Evolutionary conservation across 2,113 vertebrate genomes (phyloP).

Genomic region (Danio rerio): DNA sequence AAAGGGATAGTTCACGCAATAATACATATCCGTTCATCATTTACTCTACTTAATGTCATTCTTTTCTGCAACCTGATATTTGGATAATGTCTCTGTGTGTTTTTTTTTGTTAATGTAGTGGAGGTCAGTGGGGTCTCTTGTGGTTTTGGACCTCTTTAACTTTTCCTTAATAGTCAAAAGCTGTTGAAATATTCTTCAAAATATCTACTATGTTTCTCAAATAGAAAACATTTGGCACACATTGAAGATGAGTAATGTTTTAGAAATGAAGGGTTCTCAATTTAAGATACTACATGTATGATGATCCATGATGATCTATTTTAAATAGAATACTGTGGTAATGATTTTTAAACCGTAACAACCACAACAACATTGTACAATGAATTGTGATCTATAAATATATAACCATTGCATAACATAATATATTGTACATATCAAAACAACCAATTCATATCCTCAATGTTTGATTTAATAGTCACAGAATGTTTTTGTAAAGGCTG

Average conservation of each 20-base stretch:
- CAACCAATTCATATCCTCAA: not conserved
- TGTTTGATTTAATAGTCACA: not conserved
- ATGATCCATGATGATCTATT: not conserved
- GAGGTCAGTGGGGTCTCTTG: not conserved
- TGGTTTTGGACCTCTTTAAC: not conserved
- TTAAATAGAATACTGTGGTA: not conserved
- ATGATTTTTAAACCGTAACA: not conserved
- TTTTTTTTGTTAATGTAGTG: not conserved
- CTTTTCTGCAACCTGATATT: not conserved
- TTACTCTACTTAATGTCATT: not conserved
- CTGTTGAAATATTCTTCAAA: not conserved
- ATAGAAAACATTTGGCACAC: not conserved
- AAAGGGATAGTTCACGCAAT: not conserved
- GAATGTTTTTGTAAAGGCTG: not conserved
- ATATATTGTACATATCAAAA: not conserved
- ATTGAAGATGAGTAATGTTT: not conserved
- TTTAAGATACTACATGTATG: not conserved
- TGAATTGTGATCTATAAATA: not conserved
- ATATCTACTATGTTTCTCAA: not conserved
- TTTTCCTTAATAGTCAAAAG: not conserved
- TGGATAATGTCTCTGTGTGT: too few species aligned
- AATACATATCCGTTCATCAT: not conserved
- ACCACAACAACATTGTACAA: not conserved
- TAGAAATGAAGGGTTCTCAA: not conserved
- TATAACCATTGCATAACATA: not conserved